A percentile compares a stretch with the other conserved stretches of the same genome.
These are phyloP conservation scores for Parotia lawesii DNA, from an alignment of 2,113 vertebrate species.

Conservation along the genomic window DNA sequence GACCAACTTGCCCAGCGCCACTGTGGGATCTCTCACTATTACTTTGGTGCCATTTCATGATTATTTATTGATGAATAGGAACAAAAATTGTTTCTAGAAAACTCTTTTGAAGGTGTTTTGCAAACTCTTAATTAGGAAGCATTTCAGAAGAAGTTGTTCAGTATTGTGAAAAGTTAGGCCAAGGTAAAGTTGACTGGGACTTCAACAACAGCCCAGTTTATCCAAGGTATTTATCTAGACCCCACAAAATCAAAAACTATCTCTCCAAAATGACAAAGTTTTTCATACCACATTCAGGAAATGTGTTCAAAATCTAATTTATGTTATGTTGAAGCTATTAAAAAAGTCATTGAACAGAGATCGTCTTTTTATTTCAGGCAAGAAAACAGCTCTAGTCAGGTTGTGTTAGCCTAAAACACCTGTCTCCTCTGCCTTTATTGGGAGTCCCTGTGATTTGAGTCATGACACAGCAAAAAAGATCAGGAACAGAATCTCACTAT, in stretches of 20 bases:
- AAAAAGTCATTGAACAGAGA: background rate
- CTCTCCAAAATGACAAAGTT: background rate
- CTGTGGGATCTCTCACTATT: accelerated
- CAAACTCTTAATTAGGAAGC: background rate
- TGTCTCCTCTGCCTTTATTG: background rate
- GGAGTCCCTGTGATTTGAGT: background rate
- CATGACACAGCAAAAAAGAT: background rate
- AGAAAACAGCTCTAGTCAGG: background rate
- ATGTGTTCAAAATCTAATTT: background rate
- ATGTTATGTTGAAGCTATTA: background rate
- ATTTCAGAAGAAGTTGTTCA: background rate
- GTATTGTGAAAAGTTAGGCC: background rate
- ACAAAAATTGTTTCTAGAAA: background rate
- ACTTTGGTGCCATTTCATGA: background rate
- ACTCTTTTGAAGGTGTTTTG: background rate
- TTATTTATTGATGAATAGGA: background rate
- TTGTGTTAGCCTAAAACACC: background rate
- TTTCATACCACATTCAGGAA: background rate
- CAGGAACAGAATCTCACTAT: background rate
- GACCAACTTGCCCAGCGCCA: background rate
- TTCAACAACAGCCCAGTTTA: background rate
- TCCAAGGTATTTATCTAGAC: background rate
- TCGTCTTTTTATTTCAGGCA: background rate
- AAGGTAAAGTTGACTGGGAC: background rate
- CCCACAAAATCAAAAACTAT: background rate